Base-by-base conservation (phyloP, 2,113 vertebrate species). In the Albula goreensis region DNA sequence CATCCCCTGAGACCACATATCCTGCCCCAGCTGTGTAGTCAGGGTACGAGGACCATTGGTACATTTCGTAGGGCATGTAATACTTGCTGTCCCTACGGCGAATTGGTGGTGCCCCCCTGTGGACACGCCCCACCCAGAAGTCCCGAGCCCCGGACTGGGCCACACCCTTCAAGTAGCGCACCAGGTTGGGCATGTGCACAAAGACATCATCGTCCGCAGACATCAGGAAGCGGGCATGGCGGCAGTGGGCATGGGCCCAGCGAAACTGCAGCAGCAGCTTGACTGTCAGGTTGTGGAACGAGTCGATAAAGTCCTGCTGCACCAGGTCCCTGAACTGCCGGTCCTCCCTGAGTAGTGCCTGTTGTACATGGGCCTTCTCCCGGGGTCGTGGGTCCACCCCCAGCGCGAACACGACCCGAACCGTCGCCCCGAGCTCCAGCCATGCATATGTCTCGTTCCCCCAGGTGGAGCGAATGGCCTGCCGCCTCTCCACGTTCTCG, bases 191-290 rank as follows among this genome's bases (percentile, higher is more conserved):
- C 93, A 96, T 95, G 88, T 99, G 98, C 82, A 99, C 92, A 87
- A 99, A 99, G 87, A 99, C 93, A 87, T 98, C 97, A 1, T 99
- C 97, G n/a, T 99, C 97, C 0, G 96, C 97, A 57, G 96, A 96
- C 98, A 99, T 99, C 87, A 99, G 85, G 89, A 99, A 99, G 84
- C 70, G 96, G 50, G 98, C 97, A 80, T 96, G 96, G 15, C 94
- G 92, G 91, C 98, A 99, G 93, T 95, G 96, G 0, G 86, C 57
- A 31, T 98, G 96, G 25, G 93, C 93, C 98, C 98, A 99, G 41
- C 94, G 96, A 90, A 99, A 97, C 94, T 99, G 98, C 90, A 98
- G 88, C 51, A 98, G 94, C 74, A 99, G 92, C 89, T 99, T 99
- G 63, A 95, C 83, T 51, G 98, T 99, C 25, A 99, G 95, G 88